phyloP scores from a whole-genome alignment of 2,113 vertebrate species.

The Acinonyx jubatus region DNA sequence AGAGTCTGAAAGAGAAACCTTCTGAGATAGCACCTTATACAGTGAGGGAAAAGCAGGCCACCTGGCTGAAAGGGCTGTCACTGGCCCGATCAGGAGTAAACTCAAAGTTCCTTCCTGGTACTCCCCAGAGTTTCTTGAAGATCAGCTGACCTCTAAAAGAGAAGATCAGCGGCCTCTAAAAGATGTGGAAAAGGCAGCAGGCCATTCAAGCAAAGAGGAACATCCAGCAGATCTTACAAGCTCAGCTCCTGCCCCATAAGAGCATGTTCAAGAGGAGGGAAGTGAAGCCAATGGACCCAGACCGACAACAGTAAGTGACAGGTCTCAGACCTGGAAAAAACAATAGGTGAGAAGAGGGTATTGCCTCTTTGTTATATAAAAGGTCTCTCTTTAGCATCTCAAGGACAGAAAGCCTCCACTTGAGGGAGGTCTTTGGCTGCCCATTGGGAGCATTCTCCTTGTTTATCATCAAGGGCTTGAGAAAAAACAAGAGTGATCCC shows the following conservation, averaged over 20 bases:
- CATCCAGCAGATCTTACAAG: background rate
- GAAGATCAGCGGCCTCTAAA: background rate
- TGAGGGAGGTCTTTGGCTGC: background rate
- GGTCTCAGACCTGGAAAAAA: slow-evolving; percentile 18
- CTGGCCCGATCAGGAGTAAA: background rate
- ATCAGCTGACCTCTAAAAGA: background rate
- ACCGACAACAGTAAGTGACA: slow-evolving; percentile 46
- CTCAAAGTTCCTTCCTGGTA: slow-evolving; percentile 30
- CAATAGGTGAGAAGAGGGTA: background rate
- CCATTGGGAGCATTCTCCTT: background rate
- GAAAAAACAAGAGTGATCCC: background rate
- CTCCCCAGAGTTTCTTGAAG: slow-evolving; percentile 28
- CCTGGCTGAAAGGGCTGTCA: background rate
- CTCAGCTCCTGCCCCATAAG: background rate
- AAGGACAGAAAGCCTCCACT: background rate
- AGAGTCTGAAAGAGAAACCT: slow-evolving; percentile 34
- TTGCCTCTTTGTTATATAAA: background rate
- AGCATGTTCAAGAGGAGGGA: background rate
- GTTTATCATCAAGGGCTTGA: background rate
- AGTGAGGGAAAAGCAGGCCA: background rate
- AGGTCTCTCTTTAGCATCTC: background rate
- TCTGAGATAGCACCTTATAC: background rate
- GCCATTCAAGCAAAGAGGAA: background rate
- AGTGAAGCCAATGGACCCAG: background rate
- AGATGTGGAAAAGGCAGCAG: background rate